Percentiles rank a stretch among this genome's conserved stretches.
Evolutionary conservation across 2,888 invertebrate species (phyloP).

Genomic region (Bombylius major): DNA sequence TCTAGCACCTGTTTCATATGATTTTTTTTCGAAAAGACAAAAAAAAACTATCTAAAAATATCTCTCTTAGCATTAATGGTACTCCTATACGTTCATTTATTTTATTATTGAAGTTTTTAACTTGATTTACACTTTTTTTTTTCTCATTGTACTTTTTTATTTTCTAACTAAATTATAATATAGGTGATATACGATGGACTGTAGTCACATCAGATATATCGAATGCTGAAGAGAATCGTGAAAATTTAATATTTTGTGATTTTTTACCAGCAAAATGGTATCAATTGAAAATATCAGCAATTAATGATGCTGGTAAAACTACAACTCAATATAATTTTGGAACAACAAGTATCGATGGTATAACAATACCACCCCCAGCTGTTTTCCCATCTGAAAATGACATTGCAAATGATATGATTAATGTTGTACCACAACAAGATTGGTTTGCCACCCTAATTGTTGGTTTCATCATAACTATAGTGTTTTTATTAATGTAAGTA

Average conservation of each 20-base stretch:
- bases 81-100: too few relatives aligned
- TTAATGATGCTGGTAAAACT: conserved; percentile 49
- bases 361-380: conserved; percentile 31
- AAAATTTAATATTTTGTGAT: conserved; percentile 41
- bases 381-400: conserved; percentile 33
- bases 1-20: too few relatives aligned
- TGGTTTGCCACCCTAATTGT: conserved; percentile 34
- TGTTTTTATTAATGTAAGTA: conserved; percentile 33
- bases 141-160: too few relatives aligned
- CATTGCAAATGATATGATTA: conserved; percentile 32
- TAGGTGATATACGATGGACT: conserved; percentile 36
- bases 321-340: conserved; percentile 48
- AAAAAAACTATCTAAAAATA: too few relatives aligned
- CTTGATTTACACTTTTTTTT: too few relatives aligned
- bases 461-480: conserved; percentile 29
- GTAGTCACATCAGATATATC: conserved; percentile 37
- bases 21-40: too few relatives aligned
- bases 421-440: conserved; percentile 31
- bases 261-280: conserved; percentile 46
- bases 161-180: background rate
- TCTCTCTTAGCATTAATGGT: too few relatives aligned
- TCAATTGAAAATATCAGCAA: conserved; percentile 46
- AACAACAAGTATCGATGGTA: conserved; percentile 43
- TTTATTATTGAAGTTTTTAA: too few relatives aligned
- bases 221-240: conserved; percentile 35